These are phyloP conservation scores for Drosophila nannoptera DNA, from an alignment of 1,140 invertebrate species.

Conservation along the genomic window DNA sequence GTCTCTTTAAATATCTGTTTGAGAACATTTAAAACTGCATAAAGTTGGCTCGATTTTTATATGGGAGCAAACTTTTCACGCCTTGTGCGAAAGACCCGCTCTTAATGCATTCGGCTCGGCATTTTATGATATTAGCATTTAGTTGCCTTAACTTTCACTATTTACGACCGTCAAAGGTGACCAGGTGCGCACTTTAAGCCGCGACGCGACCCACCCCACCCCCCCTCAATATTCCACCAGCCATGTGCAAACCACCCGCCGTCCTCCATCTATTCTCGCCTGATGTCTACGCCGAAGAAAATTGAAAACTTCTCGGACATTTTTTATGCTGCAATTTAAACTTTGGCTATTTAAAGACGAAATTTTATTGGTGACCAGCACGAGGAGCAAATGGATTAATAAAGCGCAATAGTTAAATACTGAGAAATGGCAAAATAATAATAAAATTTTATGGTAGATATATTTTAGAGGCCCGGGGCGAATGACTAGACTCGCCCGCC, in stretches of 20 bases:
- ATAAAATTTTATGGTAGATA: neutral
- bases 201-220: neutral
- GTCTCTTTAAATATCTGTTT: slow-evolving; percentile 54
- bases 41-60: slow-evolving; percentile 46
- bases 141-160: slow-evolving; percentile 58
- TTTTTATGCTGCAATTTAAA: slow-evolving; percentile 37
- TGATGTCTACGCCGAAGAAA: slow-evolving; percentile 17
- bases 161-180: slow-evolving; percentile 56
- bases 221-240: too few species aligned
- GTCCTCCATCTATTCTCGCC: neutral
- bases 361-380: slow-evolving; percentile 30
- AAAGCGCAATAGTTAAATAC: neutral
- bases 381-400: slow-evolving; percentile 8
- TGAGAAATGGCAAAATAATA: slow-evolving; percentile 6
- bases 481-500: neutral
- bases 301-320: slow-evolving; percentile 34
- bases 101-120: slow-evolving; percentile 43
- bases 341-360: slow-evolving; percentile 31
- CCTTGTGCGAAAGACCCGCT: slow-evolving; percentile 10
- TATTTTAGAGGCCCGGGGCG: neutral
- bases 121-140: slow-evolving; percentile 74
- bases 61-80: slow-evolving; percentile 42
- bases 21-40: slow-evolving; percentile 55
- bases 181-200: slow-evolving; percentile 41
- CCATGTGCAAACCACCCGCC: neutral